Percentiles rank a stretch among this genome's conserved stretches.
Conservation (phyloP, 2,797 vertebrate genomes). For the Podarcis siculus region DNA sequence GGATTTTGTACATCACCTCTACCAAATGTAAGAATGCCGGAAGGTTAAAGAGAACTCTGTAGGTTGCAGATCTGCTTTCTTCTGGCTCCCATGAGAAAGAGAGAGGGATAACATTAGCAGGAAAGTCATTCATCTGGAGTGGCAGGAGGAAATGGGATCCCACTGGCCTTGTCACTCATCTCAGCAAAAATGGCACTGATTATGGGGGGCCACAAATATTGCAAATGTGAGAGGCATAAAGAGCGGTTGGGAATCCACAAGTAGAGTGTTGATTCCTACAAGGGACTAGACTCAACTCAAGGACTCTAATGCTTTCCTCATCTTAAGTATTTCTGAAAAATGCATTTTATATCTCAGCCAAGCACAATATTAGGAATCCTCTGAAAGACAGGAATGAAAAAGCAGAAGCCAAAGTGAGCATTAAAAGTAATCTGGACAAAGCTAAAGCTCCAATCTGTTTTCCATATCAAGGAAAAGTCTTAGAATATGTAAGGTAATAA, state of each 20-base stretch:
- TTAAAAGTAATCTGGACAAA: background rate
- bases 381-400: background rate
- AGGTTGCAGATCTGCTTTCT: background rate
- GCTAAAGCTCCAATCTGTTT: background rate
- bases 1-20: constrained; percentile 14
- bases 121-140: constrained; percentile 1
- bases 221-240: constrained; percentile 23
- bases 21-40: background rate
- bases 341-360: background rate
- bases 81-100: background rate
- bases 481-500: background rate
- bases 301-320: background rate
- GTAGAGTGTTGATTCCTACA: background rate
- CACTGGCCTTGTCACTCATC: constrained; percentile 2
- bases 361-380: background rate
- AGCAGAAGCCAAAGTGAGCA: background rate
- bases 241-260: background rate
- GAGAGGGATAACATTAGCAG: background rate
- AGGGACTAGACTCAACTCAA: background rate
- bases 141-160: constrained; percentile 9
- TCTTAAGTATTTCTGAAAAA: background rate
- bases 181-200: constrained; percentile 15
- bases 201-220: background rate
- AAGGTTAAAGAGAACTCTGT: background rate
- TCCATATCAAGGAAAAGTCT: background rate